phyloP scores from a whole-genome alignment of 2,797 vertebrate genomes.

The Pithecia hirsuta region DNA sequence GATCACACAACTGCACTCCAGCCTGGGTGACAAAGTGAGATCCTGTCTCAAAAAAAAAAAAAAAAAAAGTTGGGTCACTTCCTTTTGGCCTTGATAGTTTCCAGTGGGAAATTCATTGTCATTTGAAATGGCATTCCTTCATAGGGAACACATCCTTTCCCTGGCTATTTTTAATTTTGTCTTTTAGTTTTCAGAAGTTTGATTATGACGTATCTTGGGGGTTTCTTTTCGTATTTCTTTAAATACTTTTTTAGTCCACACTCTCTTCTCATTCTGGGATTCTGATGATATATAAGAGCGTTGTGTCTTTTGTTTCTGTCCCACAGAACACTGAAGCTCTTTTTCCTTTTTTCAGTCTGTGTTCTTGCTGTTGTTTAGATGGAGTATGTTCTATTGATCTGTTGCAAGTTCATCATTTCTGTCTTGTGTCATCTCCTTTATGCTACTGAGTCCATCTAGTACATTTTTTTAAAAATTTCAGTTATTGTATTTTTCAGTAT shows the following conservation, averaged over 20 bases:
- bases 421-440: neutral
- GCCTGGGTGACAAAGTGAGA: neutral
- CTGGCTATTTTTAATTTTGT: neutral
- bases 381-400: neutral
- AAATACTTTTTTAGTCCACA: neutral
- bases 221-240: neutral
- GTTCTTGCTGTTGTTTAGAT: neutral
- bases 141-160: neutral
- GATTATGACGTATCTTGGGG: neutral
- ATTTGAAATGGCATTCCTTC: neutral
- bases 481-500: neutral
- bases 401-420: neutral
- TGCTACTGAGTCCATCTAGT: neutral
- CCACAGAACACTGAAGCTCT: neutral
- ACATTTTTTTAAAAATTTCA: neutral
- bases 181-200: neutral
- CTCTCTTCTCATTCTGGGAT: neutral
- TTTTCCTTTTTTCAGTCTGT: neutral
- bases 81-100: neutral
- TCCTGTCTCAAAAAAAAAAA: neutral
- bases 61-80: neutral
- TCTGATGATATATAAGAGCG: neutral
- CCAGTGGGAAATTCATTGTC: neutral
- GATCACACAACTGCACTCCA: neutral
- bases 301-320: neutral